A percentile compares a stretch with the other conserved stretches of the same genome.
Conservation (phyloP, 2,888 invertebrate genomes). For the Dryadula phaetusa region DNA sequence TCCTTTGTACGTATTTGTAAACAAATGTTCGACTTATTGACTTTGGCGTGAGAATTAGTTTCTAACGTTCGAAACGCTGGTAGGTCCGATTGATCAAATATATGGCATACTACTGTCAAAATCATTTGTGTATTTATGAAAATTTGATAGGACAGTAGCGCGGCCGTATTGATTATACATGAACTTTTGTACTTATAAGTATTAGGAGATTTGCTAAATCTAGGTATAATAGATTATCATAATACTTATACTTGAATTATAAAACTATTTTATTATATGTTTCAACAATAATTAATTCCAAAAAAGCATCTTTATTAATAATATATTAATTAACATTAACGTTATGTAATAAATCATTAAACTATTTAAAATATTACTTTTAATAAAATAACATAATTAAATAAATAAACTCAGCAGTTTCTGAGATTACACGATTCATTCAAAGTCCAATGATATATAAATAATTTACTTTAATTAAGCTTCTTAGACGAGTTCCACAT, state of each 20-base stretch:
- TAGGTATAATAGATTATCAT: too few species aligned
- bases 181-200: neutral
- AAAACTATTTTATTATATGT: too few species aligned
- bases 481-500: slow-evolving; percentile 25
- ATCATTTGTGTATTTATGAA: slow-evolving; percentile 50
- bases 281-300: too few species aligned
- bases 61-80: slow-evolving; percentile 77
- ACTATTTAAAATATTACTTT: neutral
- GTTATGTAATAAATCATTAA: neutral
- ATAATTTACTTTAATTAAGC: slow-evolving; percentile 25
- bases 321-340: too few species aligned
- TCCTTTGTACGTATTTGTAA: slow-evolving; percentile 78
- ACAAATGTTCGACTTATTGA: slow-evolving; percentile 77
- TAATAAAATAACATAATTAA: neutral
- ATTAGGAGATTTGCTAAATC: too few species aligned
- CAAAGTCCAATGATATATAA: slow-evolving; percentile 8
- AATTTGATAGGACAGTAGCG: slow-evolving; percentile 42
- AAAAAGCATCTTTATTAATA: too few species aligned
- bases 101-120: slow-evolving; percentile 75
- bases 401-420: neutral
- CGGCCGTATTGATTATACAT: slow-evolving; percentile 30
- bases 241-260: too few species aligned
- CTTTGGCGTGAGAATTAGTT: slow-evolving; percentile 82
- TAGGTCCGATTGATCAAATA: slow-evolving; percentile 75
- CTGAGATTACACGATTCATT: neutral